phyloP scores from a whole-genome alignment of 2,888 invertebrate species.

The Artemia sinica region DNA sequence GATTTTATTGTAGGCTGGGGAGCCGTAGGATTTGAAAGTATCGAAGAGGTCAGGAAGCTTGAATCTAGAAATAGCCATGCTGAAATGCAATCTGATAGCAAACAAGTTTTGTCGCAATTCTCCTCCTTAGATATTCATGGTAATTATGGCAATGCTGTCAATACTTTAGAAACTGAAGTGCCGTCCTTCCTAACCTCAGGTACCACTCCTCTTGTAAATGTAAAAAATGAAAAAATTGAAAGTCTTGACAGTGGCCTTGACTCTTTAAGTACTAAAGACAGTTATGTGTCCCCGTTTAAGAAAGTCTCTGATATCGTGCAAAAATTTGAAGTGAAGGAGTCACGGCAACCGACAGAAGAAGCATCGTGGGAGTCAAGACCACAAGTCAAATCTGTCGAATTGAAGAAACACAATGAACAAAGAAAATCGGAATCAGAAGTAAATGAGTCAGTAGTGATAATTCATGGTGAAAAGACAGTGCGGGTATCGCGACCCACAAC shows the following conservation, averaged over 20 bases:
- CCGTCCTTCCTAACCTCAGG: background rate
- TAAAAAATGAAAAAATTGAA: background rate
- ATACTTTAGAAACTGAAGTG: background rate
- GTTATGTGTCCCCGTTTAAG: background rate
- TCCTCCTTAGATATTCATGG: too few species aligned
- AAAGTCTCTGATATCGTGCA: background rate
- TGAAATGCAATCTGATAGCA: background rate
- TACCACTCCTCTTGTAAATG: background rate
- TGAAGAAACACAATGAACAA: background rate
- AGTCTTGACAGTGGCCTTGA: background rate
- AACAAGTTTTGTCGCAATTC: background rate
- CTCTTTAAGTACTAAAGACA: background rate
- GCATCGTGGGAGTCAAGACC: background rate
- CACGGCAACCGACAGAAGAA: background rate
- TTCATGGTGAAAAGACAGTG: background rate
- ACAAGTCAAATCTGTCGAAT: background rate
- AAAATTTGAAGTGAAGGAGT: background rate
- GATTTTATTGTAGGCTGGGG: slow-evolving; percentile 7
- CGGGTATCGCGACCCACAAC: background rate
- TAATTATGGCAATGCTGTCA: background rate
- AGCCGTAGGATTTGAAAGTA: slow-evolving; percentile 10
- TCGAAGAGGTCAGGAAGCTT: background rate
- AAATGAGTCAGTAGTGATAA: background rate
- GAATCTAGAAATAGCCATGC: background rate
- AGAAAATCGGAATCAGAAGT: background rate